Percentiles rank a stretch among this genome's conserved stretches.
Evolutionary conservation across 2,797 vertebrate species (phyloP).

Genomic region (Bovichtus diacanthus): DNA sequence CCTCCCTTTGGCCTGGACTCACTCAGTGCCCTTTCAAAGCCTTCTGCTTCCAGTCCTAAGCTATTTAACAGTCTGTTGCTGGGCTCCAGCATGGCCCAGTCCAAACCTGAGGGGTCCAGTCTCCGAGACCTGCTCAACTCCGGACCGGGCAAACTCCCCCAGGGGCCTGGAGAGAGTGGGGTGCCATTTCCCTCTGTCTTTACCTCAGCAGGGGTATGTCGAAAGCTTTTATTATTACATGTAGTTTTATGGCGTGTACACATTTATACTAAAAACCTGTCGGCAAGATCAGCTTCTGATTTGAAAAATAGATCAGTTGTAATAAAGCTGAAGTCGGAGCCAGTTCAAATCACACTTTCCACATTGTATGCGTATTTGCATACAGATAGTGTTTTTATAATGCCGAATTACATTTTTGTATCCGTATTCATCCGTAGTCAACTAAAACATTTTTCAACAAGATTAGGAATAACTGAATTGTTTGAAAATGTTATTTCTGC

Average conservation of each 20-base stretch:
- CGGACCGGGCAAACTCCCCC: slow-evolving; percentile 95
- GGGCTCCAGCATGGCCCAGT: slow-evolving; percentile 92
- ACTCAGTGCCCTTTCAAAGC: slow-evolving; percentile 89
- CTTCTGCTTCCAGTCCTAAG: slow-evolving; percentile 93
- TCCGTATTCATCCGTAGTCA: too few species aligned
- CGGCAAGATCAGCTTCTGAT: background rate
- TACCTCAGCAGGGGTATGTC: slow-evolving; percentile 90
- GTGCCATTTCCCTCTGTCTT: slow-evolving; percentile 98
- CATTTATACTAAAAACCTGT: background rate
- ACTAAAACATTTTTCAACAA: background rate
- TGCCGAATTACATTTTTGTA: background rate
- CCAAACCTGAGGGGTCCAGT: slow-evolving; percentile 97
- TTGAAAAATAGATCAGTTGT: background rate
- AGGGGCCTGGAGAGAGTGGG: slow-evolving; percentile 90
- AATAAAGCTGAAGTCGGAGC: background rate
- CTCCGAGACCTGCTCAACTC: slow-evolving; percentile 97
- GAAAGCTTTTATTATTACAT: background rate
- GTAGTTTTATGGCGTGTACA: background rate
- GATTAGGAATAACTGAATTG: background rate
- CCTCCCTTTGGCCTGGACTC: slow-evolving; percentile 95
- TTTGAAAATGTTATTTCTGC: slow-evolving; percentile 1
- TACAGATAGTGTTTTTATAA: background rate
- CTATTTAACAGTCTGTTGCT: slow-evolving; percentile 97
- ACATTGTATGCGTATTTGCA: background rate
- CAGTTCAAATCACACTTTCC: background rate